Base-by-base conservation (phyloP, 2,888 invertebrate species). In the Troides helena region DNA sequence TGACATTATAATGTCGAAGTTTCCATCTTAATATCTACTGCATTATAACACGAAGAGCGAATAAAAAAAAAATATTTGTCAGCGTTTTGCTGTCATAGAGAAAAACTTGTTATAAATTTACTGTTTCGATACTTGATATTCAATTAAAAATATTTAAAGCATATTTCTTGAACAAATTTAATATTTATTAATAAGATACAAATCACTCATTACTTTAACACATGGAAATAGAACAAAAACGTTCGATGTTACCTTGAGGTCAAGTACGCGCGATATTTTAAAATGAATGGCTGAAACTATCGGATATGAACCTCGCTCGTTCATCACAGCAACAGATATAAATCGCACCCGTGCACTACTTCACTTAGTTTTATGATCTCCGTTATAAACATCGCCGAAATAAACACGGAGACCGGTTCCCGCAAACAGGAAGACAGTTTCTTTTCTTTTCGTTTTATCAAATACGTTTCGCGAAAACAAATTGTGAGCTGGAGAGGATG, bases 351-450 rank as follows among this genome's bases (percentile, higher is more conserved):
- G 12, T 30, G n/a, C n/a, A 30, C 62, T 63, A 63, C 61, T 70
- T 70, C 64, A 70, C 70, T 70, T 70, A 67, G 70, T 70, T 70
- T 70, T 70, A 70, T 67, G 60, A 67, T 67, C 64, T 50, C 36
- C 70, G 53, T 59, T 60, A 65, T 70, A 70, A 70, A 70, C 66
- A 70, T 59, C 39, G 65, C 21, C 67, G 70, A 67, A 63, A 70
- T 70, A 70, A 70, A 70, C 67, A 61, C 46, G 17, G 63, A 64
- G 67, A 67, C 70, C 70, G 70, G 70, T 70, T 70, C 64, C 64
- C 39, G 23, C 64, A 57, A 61, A 70, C 70, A 64, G 67, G 70
- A 67, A 67, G 61, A 67, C 64, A 67, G 61, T 57, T 70, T 70
- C 64, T 60, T 63, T 64, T 70, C 64, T 64, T 64, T 61, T 60